phyloP scores from a whole-genome alignment of 2,797 vertebrate species.

The Distichodus sexfasciatus region DNA sequence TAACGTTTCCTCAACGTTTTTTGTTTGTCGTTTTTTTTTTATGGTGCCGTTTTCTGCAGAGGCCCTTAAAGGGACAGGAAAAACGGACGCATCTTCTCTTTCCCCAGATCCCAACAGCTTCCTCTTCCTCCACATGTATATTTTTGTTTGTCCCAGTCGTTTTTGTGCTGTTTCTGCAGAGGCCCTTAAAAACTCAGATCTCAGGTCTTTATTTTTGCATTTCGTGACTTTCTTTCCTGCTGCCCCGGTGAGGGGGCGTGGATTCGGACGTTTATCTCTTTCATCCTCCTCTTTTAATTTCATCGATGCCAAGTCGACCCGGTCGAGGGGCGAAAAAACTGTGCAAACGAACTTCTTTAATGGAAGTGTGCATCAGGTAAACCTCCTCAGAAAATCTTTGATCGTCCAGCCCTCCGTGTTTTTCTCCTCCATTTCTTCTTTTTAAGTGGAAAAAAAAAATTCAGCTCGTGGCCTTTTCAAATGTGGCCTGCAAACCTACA shows the following conservation, averaged over 20 bases:
- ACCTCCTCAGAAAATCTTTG: slow-evolving; percentile 53
- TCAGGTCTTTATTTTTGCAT: slow-evolving; percentile 82
- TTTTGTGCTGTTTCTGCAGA: slow-evolving; percentile 66
- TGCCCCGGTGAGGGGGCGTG: slow-evolving; percentile 71
- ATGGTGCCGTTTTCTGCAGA: slow-evolving; percentile 63
- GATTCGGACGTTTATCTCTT: slow-evolving; percentile 57
- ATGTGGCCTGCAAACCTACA: slow-evolving; percentile 73
- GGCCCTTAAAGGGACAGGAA: slow-evolving; percentile 67
- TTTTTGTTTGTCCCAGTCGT: slow-evolving; percentile 59
- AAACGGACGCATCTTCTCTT: too few species aligned
- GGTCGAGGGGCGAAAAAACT: slow-evolving; percentile 70
- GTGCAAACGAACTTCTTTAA: slow-evolving; percentile 79
- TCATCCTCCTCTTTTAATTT: slow-evolving; percentile 62
- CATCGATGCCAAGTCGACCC: slow-evolving; percentile 69
- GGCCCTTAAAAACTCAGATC: slow-evolving; percentile 74
- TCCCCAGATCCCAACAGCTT: too few species aligned
- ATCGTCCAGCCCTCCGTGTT: slow-evolving; percentile 34
- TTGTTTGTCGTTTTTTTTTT: slow-evolving; percentile 57
- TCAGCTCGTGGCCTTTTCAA: slow-evolving; percentile 74
- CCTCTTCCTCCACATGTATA: slow-evolving; percentile 55
- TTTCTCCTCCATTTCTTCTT: slow-evolving; percentile 56
- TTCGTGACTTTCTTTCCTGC: slow-evolving; percentile 59
- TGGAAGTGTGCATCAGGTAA: slow-evolving; percentile 71
- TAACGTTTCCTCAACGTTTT: slow-evolving; percentile 75
- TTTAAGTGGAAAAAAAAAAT: slow-evolving; percentile 62